Evolutionary conservation across 1,140 invertebrate species (phyloP), one percentile per base, ranked within the genome.

Genomic region (Lepidotrigona ventralis): DNA sequence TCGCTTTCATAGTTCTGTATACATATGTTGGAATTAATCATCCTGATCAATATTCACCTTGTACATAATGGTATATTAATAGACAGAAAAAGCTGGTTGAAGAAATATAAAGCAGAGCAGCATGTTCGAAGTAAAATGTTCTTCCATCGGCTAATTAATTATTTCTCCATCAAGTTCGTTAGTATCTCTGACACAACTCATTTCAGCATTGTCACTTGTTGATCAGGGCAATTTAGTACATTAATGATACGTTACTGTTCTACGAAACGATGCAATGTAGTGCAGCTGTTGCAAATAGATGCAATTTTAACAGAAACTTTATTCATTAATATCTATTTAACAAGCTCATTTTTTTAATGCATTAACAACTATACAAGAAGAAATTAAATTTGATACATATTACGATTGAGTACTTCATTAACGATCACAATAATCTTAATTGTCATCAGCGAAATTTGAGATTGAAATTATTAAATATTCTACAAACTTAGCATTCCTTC

Each of bases 131-230:
- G 23, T 23, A 11, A 51, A 51, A 76, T 76, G 74, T 76, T 15
- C 2, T 26, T 64, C 1, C 11, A 23, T 51, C 12, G 51, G 51
- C 15, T 12, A 76, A 64, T 64, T 76, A 64, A 76, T 76, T 29
- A 53, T 19, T 51, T 46, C 14, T 64, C 15, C 33, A 11, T 46
- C 21, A 46, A 60, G 1, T 12, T 19, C 23, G 15, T 23, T 29
- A 15, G 14, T 23, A 19, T 17, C 23, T 11, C 2, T 15, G 23
- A 21, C 11, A 26, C 15, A 53, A n/a, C 17, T 19, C 12, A 53
- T 53, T 72, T 53, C 1, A 26, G 70, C n/a, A 53, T 12, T 71
- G 15, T 74, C 21, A 60, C 73, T 75, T 63, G 73, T 63, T 76
- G 39, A 76, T 64, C n/a, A 12, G 8, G 15, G 17, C 2, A 19